phyloP scores from a whole-genome alignment of 2,797 vertebrate genomes.

The Falco novaeseelandiae region DNA sequence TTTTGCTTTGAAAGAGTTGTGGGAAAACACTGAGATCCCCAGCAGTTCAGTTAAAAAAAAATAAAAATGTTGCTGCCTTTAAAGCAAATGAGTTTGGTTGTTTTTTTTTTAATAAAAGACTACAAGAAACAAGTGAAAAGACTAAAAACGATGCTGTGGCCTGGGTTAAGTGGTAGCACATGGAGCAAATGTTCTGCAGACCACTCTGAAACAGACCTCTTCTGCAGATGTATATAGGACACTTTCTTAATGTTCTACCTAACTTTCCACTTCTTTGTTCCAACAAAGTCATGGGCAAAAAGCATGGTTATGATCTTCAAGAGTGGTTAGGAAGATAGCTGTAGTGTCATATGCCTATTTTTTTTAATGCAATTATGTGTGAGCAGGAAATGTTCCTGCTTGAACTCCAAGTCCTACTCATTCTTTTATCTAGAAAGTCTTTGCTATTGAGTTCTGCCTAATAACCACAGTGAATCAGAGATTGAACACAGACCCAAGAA shows the following conservation, averaged over 20 bases:
- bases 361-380: rapidly evolving
- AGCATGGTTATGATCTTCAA: neutral
- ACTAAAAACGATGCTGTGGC: neutral
- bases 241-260: neutral
- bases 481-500: neutral
- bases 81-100: too few relatives aligned
- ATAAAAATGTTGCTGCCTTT: too few relatives aligned
- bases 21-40: neutral
- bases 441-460: neutral
- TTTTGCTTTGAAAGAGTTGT: neutral
- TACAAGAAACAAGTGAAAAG: neutral
- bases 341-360: neutral
- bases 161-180: neutral
- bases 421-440: neutral
- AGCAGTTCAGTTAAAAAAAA: neutral
- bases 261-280: neutral
- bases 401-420: neutral
- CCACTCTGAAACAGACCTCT: neutral
- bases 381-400: neutral
- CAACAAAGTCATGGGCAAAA: neutral
- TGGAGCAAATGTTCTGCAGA: neutral
- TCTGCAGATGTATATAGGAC: neutral
- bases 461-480: neutral
- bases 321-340: neutral
- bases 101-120: neutral